Evolutionary conservation across 2,113 vertebrate genomes (phyloP), one percentile per base, ranked within the genome.

Genomic region (Psittacula cyanocephala): DNA sequence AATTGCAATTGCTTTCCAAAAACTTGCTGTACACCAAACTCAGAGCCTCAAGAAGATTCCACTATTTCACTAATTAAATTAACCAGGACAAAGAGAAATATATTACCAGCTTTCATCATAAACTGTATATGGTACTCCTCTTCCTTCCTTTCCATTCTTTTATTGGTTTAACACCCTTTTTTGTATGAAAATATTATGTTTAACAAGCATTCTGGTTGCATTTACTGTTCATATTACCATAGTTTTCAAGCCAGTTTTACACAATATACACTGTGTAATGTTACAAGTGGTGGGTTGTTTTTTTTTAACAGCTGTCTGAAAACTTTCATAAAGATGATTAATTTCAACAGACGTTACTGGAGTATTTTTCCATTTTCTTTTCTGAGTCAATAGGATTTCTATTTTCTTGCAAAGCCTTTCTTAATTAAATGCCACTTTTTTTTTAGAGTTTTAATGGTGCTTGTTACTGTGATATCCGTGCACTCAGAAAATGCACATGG

Each of bases 401-500:
- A 59, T 68, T 81, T 88, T 77, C 9, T 19, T 72, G 22, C 5
- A 88, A 91, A 67, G 41, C 16, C 13, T 57, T 50, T 88, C 49
- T 84, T 11, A 10, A 6, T 67, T 76, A 46, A 10, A 71, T 71
- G 7, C 4, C 18, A 65, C 28, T 62, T 71, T 53, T 67, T 9
- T 2, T 84, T 93, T 37, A 93, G 41, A 20, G 6, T 63, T 77
- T 35, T 59, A 52, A 20, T 31, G 9, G 3, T 74, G 31, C 60
- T 82, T 29, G 13, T n/a, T 12, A 71, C 17, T 8, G 10, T 46
- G 35, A 57, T 43, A 80, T 50, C 41, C 1, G 17, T 83, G 25
- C 0, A 1, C 5, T 63, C 37, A 12, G 17, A 24, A 83, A 91
- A 86, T 17, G 2, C 5, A 50, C 0, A 0, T 50, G 31, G 22